Evolutionary conservation across 2,888 invertebrate genomes (phyloP), one percentile per base, ranked within the genome.

Genomic region (Drosophila mercatorum): DNA sequence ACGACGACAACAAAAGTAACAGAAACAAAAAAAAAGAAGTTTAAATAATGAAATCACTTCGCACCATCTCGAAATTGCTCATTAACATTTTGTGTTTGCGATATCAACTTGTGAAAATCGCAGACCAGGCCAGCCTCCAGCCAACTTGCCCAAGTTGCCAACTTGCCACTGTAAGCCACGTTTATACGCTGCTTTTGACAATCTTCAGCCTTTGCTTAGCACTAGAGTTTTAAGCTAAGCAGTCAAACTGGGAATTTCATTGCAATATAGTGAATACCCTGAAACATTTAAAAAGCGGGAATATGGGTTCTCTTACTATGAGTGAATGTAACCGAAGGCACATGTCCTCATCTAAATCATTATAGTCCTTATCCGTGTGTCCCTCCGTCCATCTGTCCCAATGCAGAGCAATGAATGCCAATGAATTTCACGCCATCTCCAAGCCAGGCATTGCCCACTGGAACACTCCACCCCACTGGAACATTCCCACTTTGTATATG

Each of bases 11-110:
- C 55, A 55, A 44, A 47, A 51, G 38, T 47, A 57, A 53, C 49
- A 57, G 44, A 38, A 71, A 56, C 60, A 62, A 28, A 22, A 22
- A 77, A 69, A 71, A 73, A 83, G 75, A 83, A 87, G 87, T 87
- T 89, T 83, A 89, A 89, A 88, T 88, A 88, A 88, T 88, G 92
- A 92, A 91, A 93, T 93, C 92, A 92, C 81, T 92, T 93, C 92
- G 92, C 92, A 93, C 92, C 92, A 93, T 93, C 92, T 93, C 92
- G 82, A 92, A 93, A 93, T 93, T 93, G 92, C 93, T 93, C 92
- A 93, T 93, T 93, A 93, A 93, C 92, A 93, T 93, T 93, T 93
- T 92, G 92, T 91, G 92, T 92, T 92, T 89, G 90, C 88, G 91
- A 91, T 93, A 93, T 93, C 92, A 91, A 88, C 91, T 92, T 93